Base-by-base conservation (phyloP, 2,888 invertebrate species). In the Aporophyla nigra region DNA sequence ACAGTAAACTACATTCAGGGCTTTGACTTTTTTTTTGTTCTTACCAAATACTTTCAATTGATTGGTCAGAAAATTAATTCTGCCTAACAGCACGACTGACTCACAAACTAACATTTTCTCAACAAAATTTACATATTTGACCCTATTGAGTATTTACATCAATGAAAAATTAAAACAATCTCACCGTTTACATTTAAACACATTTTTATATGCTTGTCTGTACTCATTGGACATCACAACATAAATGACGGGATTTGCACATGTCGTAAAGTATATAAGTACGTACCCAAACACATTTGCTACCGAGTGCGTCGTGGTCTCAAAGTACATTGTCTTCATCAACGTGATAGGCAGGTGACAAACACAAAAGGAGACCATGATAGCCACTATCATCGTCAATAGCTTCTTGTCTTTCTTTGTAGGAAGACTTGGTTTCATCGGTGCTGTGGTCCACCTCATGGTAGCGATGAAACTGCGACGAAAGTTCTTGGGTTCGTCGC, bases 151-250 rank as follows among this genome's bases (percentile, higher is more conserved):
- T 84, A 84, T 83, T 81, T 77, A 84, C 59, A 73, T 53, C 46
- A 72, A 69, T 62, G 56, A 43, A 40, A 21, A 51, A 6, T 24
- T 10, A 0, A 16, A 77, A 27, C 53, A 49, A 53, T 63, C 89
- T 83, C 93, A 92, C 59, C 91, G 88, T 67, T 93, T 89, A 90
- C 98, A 98, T 88, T 97, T 97, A 68, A 98, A 96, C 58, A 98
- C 97, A 56, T 98, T 98, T 90, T 98, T 98, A 93, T 99, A 99
- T 5, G 99, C 99, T 93, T 98, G 98, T 85, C 99, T 96, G 92
- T 99, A 99, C 90, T 99, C 99, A 91, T 98, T 98, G 90, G 99
- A 99, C 99, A 99, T 99, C 71, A 99, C 98, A 71, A 99, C 99
- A 92, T 99, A 99, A 89, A 99, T 99, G 46, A 99, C 98, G 0